These are phyloP conservation scores for Drosophila suboccidentalis DNA, from an alignment of 2,888 invertebrate genomes.

Conservation along the genomic window DNA sequence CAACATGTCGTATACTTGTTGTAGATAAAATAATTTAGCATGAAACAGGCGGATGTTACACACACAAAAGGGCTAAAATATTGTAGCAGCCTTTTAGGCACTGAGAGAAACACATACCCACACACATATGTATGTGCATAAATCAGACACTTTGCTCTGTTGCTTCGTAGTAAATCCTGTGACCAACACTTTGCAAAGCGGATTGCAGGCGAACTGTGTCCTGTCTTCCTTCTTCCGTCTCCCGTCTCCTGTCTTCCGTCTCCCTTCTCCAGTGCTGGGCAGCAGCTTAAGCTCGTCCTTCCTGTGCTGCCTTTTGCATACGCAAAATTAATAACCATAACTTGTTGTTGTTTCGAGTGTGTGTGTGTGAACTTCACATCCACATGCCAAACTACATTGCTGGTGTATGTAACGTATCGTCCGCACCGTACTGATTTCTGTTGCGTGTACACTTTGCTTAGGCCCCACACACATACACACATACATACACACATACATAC, in stretches of 20 bases:
- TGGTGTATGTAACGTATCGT: conserved; percentile 45
- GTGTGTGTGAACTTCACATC: conserved; percentile 25
- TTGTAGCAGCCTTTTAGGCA: conserved; percentile 44
- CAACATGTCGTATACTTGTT: conserved; percentile 54
- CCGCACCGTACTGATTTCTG: conserved; percentile 73
- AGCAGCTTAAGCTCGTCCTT: conserved; percentile 66
- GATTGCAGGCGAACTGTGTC: conserved; percentile 59
- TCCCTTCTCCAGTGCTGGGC: conserved; percentile 20
- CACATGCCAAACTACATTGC: not conserved
- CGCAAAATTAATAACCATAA: conserved; percentile 81
- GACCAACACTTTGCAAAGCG: conserved; percentile 77
- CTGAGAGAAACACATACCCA: not conserved
- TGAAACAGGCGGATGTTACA: conserved; percentile 28
- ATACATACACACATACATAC: conserved; percentile 16
- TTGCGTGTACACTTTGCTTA: conserved; percentile 65
- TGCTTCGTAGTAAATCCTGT: conserved; percentile 70
- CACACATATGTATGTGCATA: conserved; percentile 37
- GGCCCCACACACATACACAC: conserved; percentile 36
- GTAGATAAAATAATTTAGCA: conserved; percentile 53
- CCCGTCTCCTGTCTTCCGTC: conserved; percentile 13
- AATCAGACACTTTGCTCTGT: conserved; percentile 73
- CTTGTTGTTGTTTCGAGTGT: conserved; percentile 61
- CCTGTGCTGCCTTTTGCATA: conserved; percentile 70
- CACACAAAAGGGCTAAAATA: conserved; percentile 44
- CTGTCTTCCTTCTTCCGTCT: conserved; percentile 9